A percentile compares a stretch with the other conserved stretches of the same genome.
These are phyloP conservation scores for Notechis scutatus DNA, from an alignment of 2,113 vertebrate genomes.

Conservation along the genomic window DNA sequence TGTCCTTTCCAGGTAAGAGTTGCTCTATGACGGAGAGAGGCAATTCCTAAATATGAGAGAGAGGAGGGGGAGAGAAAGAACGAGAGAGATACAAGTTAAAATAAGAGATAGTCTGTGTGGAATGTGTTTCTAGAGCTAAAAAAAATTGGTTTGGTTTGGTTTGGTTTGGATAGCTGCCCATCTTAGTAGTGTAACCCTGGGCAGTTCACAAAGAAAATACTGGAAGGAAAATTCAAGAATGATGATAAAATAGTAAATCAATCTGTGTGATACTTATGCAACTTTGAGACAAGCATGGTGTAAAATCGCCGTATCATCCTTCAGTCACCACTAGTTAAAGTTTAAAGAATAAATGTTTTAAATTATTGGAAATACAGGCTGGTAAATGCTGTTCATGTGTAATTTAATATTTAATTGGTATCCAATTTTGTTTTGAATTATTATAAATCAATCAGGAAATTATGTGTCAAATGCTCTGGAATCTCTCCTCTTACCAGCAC, in stretches of 20 bases:
- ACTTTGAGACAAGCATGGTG: neutral
- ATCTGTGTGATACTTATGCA: neutral
- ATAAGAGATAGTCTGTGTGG: neutral
- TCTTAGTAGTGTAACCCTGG: neutral
- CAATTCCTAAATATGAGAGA: neutral
- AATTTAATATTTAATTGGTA: neutral
- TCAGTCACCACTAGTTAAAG: neutral
- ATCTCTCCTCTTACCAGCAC: neutral
- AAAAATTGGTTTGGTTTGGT: neutral
- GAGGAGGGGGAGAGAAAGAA: neutral
- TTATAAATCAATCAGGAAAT: neutral
- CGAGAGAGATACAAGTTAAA: neutral
- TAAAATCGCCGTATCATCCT: neutral
- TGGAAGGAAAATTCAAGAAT: neutral
- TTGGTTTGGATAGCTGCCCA: neutral
- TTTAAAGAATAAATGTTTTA: neutral
- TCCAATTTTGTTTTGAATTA: neutral
- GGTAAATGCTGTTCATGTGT: neutral
- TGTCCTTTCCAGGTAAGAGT: neutral
- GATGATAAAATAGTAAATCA: neutral
- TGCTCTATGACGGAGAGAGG: neutral
- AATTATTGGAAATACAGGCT: neutral
- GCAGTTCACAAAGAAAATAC: neutral
- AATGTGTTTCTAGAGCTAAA: neutral
- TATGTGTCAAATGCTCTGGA: neutral